These are phyloP conservation scores for Drosophila burlai DNA, from an alignment of 1,140 invertebrate species.

Conservation along the genomic window DNA sequence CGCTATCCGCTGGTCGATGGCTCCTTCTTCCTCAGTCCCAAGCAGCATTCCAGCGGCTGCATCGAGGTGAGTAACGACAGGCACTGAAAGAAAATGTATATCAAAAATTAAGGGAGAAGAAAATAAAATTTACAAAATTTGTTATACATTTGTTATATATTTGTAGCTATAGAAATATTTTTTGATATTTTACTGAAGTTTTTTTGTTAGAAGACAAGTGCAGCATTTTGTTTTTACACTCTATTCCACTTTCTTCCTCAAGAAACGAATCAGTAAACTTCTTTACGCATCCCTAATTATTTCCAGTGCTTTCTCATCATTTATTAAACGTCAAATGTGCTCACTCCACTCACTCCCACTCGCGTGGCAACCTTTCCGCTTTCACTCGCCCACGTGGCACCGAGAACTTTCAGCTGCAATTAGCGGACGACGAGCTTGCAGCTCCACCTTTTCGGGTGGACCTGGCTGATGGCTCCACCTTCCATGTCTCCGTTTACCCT, in stretches of 20 bases:
- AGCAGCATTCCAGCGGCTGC: constrained; percentile 93
- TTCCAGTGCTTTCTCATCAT: constrained; percentile 52
- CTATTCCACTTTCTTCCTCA: not conserved
- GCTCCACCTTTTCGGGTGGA: constrained; percentile 9
- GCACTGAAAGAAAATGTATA: not conserved
- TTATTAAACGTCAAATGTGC: constrained; percentile 69
- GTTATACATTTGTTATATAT: not conserved
- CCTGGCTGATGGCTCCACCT: constrained; percentile 1
- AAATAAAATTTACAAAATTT: no score
- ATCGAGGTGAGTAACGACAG: constrained; percentile 89
- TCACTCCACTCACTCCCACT: constrained; percentile 20
- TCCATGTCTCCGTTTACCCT: not conserved
- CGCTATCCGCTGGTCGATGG: constrained; percentile 98
- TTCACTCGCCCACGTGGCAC: constrained; percentile 58
- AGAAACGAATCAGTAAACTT: not conserved
- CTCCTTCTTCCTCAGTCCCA: constrained; percentile 97
- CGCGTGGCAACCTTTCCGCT: constrained; percentile 17
- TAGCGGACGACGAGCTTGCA: constrained; percentile 36
- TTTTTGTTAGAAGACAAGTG: no score
- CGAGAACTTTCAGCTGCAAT: constrained; percentile 61
- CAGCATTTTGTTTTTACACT: no score
- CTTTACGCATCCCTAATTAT: no score
- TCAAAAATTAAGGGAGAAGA: not conserved
- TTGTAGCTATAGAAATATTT: not conserved
- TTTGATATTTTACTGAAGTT: not conserved